Conservation (phyloP, 2,797 vertebrate genomes). For the Onychomys leucogaster region DNA sequence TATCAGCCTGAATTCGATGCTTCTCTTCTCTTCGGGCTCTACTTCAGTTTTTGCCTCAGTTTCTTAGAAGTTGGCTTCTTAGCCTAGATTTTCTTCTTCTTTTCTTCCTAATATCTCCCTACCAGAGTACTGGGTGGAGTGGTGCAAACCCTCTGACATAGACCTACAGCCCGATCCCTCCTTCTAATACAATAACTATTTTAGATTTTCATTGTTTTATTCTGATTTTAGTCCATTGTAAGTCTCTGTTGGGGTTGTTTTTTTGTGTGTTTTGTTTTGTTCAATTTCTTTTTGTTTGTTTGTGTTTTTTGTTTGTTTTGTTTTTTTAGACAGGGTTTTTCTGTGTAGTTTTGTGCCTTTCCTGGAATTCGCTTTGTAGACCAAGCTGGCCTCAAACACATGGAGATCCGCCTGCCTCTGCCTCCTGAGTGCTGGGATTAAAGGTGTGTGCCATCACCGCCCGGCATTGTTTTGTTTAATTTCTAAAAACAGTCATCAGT, state of each 20-base stretch:
- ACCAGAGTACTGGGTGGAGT: neutral
- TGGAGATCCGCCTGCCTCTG: too few relatives aligned
- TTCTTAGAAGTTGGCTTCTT: neutral
- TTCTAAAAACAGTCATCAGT: neutral
- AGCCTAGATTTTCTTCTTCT: neutral
- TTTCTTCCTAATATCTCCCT: neutral
- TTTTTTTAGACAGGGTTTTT: too few relatives aligned
- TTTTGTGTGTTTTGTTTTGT: neutral
- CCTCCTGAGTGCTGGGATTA: too few relatives aligned
- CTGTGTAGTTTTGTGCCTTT: too few relatives aligned
- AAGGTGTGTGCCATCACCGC: too few relatives aligned
- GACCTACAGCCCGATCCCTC: neutral
- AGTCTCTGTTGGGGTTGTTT: neutral
- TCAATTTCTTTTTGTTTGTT: too few relatives aligned
- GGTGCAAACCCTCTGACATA: too few relatives aligned
- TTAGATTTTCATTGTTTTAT: neutral
- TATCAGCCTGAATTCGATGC: neutral
- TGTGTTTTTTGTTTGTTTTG: too few relatives aligned
- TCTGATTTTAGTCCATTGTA: neutral
- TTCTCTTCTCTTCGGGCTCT: constrained; percentile 10
- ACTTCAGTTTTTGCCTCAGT: neutral
- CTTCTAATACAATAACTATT: neutral
- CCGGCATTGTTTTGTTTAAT: neutral
- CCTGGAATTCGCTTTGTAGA: too few relatives aligned
- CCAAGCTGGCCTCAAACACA: too few relatives aligned